Conservation (phyloP, 2,797 vertebrate genomes). For the Chiloscyllium punctatum region DNA sequence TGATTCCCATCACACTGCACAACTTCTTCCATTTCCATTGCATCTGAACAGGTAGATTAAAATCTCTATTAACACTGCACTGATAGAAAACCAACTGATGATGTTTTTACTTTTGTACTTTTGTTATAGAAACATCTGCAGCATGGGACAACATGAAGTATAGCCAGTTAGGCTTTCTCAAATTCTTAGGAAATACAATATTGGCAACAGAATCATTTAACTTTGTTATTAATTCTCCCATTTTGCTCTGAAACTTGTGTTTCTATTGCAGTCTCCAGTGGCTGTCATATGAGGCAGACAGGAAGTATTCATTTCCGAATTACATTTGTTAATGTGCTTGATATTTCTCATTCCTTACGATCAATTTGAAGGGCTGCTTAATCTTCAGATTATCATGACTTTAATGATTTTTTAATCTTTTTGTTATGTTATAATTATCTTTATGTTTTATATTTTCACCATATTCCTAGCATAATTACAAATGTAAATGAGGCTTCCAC, state of each 20-base stretch:
- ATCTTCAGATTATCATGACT: background rate
- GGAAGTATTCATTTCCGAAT: background rate
- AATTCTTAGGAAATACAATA: background rate
- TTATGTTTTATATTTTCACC: background rate
- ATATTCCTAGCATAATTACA: background rate
- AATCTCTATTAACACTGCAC: background rate
- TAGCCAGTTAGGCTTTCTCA: background rate
- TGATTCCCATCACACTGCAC: background rate
- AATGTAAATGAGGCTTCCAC: background rate
- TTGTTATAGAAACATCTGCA: background rate
- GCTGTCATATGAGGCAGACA: background rate
- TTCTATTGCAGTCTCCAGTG: background rate
- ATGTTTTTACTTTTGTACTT: too few relatives aligned
- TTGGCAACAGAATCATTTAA: background rate
- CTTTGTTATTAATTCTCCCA: too few relatives aligned
- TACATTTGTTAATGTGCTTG: background rate
- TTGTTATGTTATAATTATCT: background rate
- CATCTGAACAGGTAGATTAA: background rate
- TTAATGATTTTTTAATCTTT: background rate
- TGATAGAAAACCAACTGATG: background rate
- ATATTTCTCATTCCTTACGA: background rate
- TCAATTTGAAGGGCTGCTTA: background rate
- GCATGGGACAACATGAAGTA: background rate
- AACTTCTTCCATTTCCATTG: background rate
- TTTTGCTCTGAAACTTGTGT: background rate